These are phyloP conservation scores for Periophthalmus modestus DNA, from an alignment of 2,113 vertebrate species.

Conservation along the genomic window DNA sequence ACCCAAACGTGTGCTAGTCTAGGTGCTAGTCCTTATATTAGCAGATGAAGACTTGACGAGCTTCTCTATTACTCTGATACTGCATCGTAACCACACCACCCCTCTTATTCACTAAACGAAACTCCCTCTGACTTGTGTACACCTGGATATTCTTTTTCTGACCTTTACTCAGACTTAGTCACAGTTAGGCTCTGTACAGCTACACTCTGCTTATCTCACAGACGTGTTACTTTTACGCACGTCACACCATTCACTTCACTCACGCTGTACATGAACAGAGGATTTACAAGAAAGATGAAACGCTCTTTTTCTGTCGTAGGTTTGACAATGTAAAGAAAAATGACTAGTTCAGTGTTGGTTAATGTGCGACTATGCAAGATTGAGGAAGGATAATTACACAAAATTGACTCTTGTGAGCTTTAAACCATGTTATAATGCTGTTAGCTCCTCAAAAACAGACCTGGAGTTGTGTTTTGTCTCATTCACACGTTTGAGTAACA, in stretches of 20 bases:
- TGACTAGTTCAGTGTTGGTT: background rate
- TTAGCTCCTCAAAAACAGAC: no score
- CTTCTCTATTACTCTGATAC: background rate
- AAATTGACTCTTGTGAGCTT: no score
- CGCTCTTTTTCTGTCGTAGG: background rate
- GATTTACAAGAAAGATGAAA: background rate
- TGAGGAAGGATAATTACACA: slow-evolving; percentile 43
- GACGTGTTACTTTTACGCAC: slow-evolving; percentile 4
- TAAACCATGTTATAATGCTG: no score
- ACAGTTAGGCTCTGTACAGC: slow-evolving; percentile 14
- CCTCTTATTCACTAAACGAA: slow-evolving; percentile 35
- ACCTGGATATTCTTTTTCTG: slow-evolving; percentile 34
- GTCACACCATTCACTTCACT: background rate
- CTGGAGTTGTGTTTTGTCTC: no score
- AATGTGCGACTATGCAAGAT: slow-evolving; percentile 9
- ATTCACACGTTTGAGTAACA: no score
- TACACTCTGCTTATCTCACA: slow-evolving; percentile 22
- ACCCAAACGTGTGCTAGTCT: no score
- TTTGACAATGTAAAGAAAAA: no score
- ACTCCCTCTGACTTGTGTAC: slow-evolving; percentile 32
- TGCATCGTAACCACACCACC: background rate
- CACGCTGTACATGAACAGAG: slow-evolving; percentile 1
- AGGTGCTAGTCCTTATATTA: background rate
- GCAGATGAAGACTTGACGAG: background rate
- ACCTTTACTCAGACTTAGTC: slow-evolving; percentile 28